Evolutionary conservation across 1,140 invertebrate genomes (phyloP).

Genomic region (Papilio polyxenes): DNA sequence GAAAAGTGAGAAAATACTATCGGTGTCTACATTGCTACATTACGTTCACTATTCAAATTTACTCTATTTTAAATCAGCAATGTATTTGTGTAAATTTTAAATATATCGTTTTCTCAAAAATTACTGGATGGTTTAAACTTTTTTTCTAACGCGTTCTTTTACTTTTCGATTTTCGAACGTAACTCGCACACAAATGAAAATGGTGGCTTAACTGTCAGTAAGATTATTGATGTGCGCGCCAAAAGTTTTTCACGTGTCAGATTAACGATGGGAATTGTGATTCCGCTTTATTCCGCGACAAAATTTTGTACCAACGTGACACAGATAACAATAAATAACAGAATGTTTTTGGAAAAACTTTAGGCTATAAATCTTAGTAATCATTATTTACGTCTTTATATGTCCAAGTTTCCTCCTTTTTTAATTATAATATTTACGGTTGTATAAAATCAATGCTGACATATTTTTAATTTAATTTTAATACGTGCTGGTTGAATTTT

Average conservation of each 20-base stretch:
- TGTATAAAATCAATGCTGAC: no score
- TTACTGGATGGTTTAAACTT: constrained; percentile 43
- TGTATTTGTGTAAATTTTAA: constrained; percentile 46
- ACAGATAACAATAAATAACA: constrained; percentile 26
- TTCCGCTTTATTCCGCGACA: constrained; percentile 31
- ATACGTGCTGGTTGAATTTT: not conserved
- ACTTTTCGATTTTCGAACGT: constrained; percentile 58
- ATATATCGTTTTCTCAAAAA: constrained; percentile 40
- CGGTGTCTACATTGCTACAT: constrained; percentile 62
- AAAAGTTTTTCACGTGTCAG: constrained; percentile 66
- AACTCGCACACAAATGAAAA: constrained; percentile 66
- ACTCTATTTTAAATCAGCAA: constrained; percentile 61
- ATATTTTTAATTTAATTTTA: not conserved
- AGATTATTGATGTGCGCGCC: constrained; percentile 71
- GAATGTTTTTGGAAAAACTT: constrained; percentile 11
- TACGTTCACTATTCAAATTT: constrained; percentile 54
- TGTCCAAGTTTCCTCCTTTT: not conserved
- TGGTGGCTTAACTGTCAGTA: constrained; percentile 71
- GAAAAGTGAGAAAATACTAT: constrained; percentile 56
- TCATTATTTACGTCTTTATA: not conserved
- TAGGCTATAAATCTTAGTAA: constrained; percentile 12
- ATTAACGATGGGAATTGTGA: constrained; percentile 52
- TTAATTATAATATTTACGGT: not conserved
- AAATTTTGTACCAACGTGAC: constrained; percentile 25
- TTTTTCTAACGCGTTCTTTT: constrained; percentile 59